Base-by-base conservation (phyloP, 2,888 invertebrate genomes). In the Ptychoptera albimana region DNA sequence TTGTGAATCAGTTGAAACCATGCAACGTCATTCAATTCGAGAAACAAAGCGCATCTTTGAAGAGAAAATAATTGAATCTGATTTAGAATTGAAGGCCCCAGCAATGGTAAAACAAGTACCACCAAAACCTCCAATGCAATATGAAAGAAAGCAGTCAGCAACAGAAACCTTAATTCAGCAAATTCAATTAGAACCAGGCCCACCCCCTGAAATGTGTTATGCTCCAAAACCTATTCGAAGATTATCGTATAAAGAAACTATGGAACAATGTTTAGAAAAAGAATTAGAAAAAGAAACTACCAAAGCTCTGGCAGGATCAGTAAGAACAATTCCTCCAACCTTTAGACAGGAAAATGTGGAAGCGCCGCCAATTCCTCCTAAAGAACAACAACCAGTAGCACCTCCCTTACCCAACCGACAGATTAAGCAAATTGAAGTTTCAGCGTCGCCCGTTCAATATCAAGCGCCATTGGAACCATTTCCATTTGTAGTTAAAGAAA, bases 171-270 rank as follows among this genome's bases (percentile, higher is more conserved):
- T 69, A 8, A 60, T 69, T 10, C 15, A 34, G 50, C 70, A 71
- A 51, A 61, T 74, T 5, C 61, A 67, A 50, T 55, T 79, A n/a
- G 71, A 76, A 55, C 79, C 79, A 0, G 80, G 79, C 5, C 69
- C 77, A 10, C 76, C 79, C 4, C 78, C 79, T 12, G 77, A 78
- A 62, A 75, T 81, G 8, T 75, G 70, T 37, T 80, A 70, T 58
- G 74, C 74, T 1, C 71, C 73, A 29, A 69, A 73, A 8, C 69
- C 71, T 1, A 53, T 59, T 16, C 57, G 71, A 40, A 66, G 69
- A n/a, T 71, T 66, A 46, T 74, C 74, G 2, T 68, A 73, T 50
- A 71, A 73, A 2, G 74, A 74, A 58, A 66, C 63, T 23, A 64
- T 74, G 50, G 73, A 77, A 54, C 72, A 72, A 52, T 68, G 69